phyloP scores from a whole-genome alignment of 2,888 invertebrate species.

The Hipparchia sbordonii region DNA sequence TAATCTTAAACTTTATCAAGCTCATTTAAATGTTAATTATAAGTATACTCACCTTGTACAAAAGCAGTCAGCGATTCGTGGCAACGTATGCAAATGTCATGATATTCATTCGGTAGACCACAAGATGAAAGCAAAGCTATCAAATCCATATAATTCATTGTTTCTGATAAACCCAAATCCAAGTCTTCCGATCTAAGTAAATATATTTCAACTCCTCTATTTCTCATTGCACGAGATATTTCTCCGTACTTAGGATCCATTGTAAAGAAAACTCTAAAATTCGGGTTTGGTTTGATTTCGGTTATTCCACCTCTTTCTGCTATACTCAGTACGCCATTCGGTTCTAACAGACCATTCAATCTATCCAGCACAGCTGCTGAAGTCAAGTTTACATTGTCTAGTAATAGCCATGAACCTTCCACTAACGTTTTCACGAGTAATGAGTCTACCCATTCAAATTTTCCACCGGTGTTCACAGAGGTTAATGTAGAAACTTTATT shows the following conservation, averaged over 20 bases:
- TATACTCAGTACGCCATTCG: constrained; percentile 93
- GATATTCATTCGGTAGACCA: constrained; percentile 66
- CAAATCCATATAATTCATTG: constrained; percentile 70
- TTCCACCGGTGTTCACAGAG: constrained; percentile 91
- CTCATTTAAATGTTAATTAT: neutral
- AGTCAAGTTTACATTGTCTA: constrained; percentile 97
- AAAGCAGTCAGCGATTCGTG: constrained; percentile 71
- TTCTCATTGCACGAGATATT: constrained; percentile 99
- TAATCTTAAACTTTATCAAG: neutral
- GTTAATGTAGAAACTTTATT: constrained; percentile 76
- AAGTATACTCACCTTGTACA: constrained; percentile 65
- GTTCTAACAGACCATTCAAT: constrained; percentile 97
- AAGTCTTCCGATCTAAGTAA: constrained; percentile 63
- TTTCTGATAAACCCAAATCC: constrained; percentile 60
- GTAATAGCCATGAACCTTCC: constrained; percentile 91
- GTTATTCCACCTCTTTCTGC: constrained; percentile 95
- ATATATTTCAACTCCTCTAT: constrained; percentile 96
- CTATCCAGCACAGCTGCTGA: constrained; percentile 98
- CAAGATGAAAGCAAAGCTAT: constrained; percentile 68
- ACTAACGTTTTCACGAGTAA: constrained; percentile 92
- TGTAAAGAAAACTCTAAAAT: constrained; percentile 96
- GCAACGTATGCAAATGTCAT: constrained; percentile 61
- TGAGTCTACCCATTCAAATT: constrained; percentile 97
- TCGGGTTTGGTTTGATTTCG: constrained; percentile 91
- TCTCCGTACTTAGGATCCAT: constrained; percentile 98